Conservation (phyloP, 2,797 vertebrate genomes). For the Masticophis lateralis region DNA sequence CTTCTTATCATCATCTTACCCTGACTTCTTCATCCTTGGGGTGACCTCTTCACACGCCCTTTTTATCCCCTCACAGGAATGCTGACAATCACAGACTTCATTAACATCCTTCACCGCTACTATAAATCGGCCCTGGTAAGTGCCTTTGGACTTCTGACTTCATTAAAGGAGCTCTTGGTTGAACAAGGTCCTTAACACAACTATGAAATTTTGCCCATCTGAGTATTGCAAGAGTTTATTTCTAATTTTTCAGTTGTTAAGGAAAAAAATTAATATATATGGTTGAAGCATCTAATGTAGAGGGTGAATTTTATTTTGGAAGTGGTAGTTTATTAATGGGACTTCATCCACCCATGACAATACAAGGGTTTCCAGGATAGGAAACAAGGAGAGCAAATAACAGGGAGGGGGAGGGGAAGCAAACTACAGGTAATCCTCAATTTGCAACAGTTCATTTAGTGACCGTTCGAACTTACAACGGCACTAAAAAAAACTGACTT, state of each 20-base stretch:
- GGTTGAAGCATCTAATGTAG: neutral
- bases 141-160: neutral
- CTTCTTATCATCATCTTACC: neutral
- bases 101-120: constrained; percentile 96
- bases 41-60: neutral
- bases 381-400: neutral
- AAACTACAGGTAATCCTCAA: neutral
- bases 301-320: neutral
- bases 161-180: neutral
- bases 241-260: neutral
- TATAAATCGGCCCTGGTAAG: constrained; percentile 97
- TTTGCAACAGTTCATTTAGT: neutral
- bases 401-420: neutral
- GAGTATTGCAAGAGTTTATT: neutral
- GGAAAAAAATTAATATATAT: neutral
- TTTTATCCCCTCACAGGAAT: constrained; percentile 76
- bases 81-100: constrained; percentile 98
- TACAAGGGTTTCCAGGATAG: neutral
- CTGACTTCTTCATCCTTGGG: neutral
- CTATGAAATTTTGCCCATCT: neutral
- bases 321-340: neutral
- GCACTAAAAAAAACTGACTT: too few species aligned
- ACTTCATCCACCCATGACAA: neutral
- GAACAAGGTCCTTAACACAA: neutral
- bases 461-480: too few species aligned